These are phyloP conservation scores for Ophthalmolycus amberensis DNA, from an alignment of 2,113 vertebrate genomes.

Conservation along the genomic window DNA sequence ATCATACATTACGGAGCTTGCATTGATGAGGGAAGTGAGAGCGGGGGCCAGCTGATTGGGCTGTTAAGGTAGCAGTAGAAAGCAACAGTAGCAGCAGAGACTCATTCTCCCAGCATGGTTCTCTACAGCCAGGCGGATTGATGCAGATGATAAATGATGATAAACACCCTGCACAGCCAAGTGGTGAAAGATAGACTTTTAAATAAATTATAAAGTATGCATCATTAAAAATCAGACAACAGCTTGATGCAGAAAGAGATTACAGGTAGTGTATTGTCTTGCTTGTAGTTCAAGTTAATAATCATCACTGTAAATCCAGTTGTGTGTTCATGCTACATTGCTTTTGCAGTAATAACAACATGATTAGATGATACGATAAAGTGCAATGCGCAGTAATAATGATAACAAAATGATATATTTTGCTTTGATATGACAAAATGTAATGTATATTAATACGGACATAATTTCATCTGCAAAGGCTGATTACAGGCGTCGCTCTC, in stretches of 20 bases:
- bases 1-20: conserved; percentile 76
- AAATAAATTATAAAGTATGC: conserved; percentile 76
- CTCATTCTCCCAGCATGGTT: conserved; percentile 70
- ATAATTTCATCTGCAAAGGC: conserved; percentile 56
- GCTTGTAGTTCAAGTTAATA: conserved; percentile 60
- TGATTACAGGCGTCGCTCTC: conserved; percentile 56
- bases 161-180: conserved; percentile 65
- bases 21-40: conserved; percentile 79
- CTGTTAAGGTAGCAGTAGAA: conserved; percentile 74
- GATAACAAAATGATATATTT: conserved; percentile 55
- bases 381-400: conserved; percentile 49
- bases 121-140: conserved; percentile 67
- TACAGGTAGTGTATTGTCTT: conserved; percentile 69
- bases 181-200: conserved; percentile 73
- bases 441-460: conserved; percentile 58
- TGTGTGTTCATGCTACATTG: conserved; percentile 63
- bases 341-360: conserved; percentile 59
- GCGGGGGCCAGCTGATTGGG: conserved; percentile 72
- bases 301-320: conserved; percentile 75
- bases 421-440: conserved; percentile 52
- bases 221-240: conserved; percentile 73
- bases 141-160: conserved; percentile 77
- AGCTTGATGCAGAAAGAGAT: conserved; percentile 60
- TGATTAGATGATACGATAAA: conserved; percentile 67
- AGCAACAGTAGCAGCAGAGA: conserved; percentile 70